A percentile compares a stretch with the other conserved stretches of the same genome.
These are phyloP conservation scores for Lacanobia wlatinum DNA, from an alignment of 2,888 invertebrate genomes.

Conservation along the genomic window DNA sequence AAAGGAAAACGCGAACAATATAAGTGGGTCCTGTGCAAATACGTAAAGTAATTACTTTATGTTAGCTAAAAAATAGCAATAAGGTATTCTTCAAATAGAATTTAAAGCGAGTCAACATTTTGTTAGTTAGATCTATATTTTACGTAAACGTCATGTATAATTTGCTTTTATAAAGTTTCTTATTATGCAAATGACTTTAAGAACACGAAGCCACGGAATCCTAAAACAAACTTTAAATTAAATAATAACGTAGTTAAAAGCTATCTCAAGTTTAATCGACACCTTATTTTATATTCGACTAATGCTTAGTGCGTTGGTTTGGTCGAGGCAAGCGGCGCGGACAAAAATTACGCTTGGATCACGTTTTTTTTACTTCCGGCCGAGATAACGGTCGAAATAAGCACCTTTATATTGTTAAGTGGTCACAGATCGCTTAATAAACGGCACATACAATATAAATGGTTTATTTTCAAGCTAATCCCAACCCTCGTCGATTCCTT, in stretches of 20 bases:
- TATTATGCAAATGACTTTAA: slow-evolving; percentile 69
- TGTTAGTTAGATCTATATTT: slow-evolving; percentile 50
- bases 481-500: slow-evolving; percentile 69
- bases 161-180: slow-evolving; percentile 63
- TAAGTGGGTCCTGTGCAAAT: neutral
- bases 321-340: slow-evolving; percentile 75
- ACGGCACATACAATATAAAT: slow-evolving; percentile 76
- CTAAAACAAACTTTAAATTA: slow-evolving; percentile 82
- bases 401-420: slow-evolving; percentile 86
- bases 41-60: neutral
- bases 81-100: slow-evolving; percentile 31
- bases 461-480: slow-evolving; percentile 73
- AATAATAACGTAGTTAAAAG: slow-evolving; percentile 83
- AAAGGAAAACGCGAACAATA: neutral
- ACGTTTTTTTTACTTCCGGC: slow-evolving; percentile 86
- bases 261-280: slow-evolving; percentile 86
- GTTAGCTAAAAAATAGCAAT: slow-evolving; percentile 23
- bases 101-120: slow-evolving; percentile 41
- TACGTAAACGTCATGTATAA: slow-evolving; percentile 58
- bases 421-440: slow-evolving; percentile 82
- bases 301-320: slow-evolving; percentile 77
- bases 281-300: slow-evolving; percentile 85
- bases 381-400: slow-evolving; percentile 86
- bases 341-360: slow-evolving; percentile 85
- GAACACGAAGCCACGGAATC: slow-evolving; percentile 71